Evolutionary conservation across 2,888 invertebrate genomes (phyloP).

Genomic region (Andrena camellia): DNA sequence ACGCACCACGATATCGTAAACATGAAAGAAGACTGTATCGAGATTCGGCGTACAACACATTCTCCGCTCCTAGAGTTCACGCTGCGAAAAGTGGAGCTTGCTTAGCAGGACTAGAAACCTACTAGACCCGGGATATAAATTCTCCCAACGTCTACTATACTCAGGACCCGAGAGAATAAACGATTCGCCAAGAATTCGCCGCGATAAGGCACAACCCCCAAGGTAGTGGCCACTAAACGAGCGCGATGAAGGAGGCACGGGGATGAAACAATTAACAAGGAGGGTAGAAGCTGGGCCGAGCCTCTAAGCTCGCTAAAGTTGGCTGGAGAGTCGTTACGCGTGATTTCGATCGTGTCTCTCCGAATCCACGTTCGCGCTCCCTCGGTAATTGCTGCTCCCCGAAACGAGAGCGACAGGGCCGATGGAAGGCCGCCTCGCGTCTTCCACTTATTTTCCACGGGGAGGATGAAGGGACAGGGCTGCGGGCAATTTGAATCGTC

Average conservation of each 20-base stretch:
- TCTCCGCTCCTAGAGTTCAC: too few relatives aligned
- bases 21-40: too few relatives aligned
- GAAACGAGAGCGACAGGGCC: constrained; percentile 46
- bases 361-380: constrained; percentile 53
- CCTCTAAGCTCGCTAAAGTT: constrained; percentile 31
- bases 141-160: too few relatives aligned
- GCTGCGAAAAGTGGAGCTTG: too few relatives aligned
- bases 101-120: too few relatives aligned
- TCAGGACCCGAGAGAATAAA: too few relatives aligned
- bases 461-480: constrained; percentile 32
- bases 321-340: constrained; percentile 57
- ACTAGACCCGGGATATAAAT: too few relatives aligned
- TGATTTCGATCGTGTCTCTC: constrained; percentile 65
- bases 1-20: too few relatives aligned
- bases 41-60: too few relatives aligned
- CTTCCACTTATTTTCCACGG: constrained; percentile 14
- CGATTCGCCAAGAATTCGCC: too few relatives aligned
- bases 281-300: background rate
- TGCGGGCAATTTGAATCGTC: constrained; percentile 74
- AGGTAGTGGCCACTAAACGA: background rate
- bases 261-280: constrained; percentile 11
- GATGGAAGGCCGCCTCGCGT: constrained; percentile 16
- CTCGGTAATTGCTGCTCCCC: constrained; percentile 65
- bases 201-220: constrained; percentile 4
- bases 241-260: too few relatives aligned